A percentile compares a stretch with the other conserved stretches of the same genome.
phyloP scores from a whole-genome alignment of 2,797 vertebrate genomes.

The Alcedo quadribrachys region DNA sequence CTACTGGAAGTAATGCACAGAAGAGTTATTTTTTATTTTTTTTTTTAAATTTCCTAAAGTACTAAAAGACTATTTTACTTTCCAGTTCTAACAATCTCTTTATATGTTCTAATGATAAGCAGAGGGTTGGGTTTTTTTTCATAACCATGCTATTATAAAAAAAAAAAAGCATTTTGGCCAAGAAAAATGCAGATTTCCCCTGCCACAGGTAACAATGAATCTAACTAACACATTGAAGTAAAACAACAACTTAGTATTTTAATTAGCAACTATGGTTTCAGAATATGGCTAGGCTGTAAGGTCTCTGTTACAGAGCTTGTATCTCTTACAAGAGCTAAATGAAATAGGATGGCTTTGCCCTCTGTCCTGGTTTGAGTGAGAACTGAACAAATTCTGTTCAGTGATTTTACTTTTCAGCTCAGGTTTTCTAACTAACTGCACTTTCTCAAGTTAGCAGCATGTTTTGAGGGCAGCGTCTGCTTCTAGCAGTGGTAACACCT shows the following conservation, averaged over 20 bases:
- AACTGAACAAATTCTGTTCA: too few relatives aligned
- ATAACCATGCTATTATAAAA: conserved; percentile 66
- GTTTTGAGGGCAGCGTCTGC: too few relatives aligned
- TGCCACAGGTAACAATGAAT: conserved; percentile 82
- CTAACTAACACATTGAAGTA: conserved; percentile 79
- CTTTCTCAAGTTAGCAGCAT: too few relatives aligned
- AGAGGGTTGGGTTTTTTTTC: conserved; percentile 41
- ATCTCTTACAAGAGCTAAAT: background rate
- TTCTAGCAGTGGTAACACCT: too few relatives aligned
- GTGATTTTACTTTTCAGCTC: too few relatives aligned
- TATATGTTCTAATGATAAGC: conserved; percentile 79
- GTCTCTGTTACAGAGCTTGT: background rate
- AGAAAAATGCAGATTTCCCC: conserved; percentile 79
- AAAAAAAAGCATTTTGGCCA: conserved; percentile 80
- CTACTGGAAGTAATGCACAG: background rate
- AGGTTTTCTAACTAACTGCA: too few relatives aligned
- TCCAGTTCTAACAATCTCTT: conserved; percentile 70
- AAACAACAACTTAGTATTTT: conserved; percentile 75
- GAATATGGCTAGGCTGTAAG: conserved; percentile 23
- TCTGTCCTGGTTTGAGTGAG: too few relatives aligned
- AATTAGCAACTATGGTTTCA: conserved; percentile 53
- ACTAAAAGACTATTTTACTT: conserved; percentile 59
- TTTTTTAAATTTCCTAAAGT: conserved; percentile 37
- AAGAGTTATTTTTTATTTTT: conserved; percentile 44
- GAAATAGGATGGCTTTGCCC: background rate